A percentile compares a stretch with the other conserved stretches of the same genome.
Evolutionary conservation across 2,888 invertebrate genomes (phyloP).

Genomic region (Anthophora plumipes): DNA sequence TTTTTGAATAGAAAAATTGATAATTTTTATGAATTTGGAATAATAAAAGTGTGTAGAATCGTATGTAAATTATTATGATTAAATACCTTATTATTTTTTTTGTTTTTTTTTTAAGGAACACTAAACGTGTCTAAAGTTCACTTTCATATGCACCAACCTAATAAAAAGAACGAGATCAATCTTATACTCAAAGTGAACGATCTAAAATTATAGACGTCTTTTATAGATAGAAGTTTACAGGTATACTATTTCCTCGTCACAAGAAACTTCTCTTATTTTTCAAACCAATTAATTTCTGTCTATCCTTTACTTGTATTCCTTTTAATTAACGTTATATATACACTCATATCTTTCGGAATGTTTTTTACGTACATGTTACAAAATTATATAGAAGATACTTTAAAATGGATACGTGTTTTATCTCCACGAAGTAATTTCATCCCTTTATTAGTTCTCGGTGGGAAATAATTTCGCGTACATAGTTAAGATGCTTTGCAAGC

Average conservation of each 20-base stretch:
- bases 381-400: neutral
- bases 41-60: too few species aligned
- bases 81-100: too few species aligned
- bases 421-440: neutral
- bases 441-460: neutral
- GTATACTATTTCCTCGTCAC: neutral
- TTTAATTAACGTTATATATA: neutral
- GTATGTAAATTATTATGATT: too few species aligned
- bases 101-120: too few species aligned
- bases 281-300: neutral
- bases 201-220: neutral
- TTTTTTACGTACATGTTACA: neutral
- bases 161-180: neutral
- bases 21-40: too few species aligned
- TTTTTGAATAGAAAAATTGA: too few species aligned
- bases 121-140: too few species aligned
- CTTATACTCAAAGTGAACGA: neutral
- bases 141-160: too few species aligned
- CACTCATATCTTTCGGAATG: neutral
- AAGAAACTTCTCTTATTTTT: neutral
- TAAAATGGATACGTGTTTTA: neutral
- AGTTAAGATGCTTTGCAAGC: neutral
- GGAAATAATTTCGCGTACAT: neutral
- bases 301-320: neutral
- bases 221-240: neutral